Evolutionary conservation across 1,140 invertebrate genomes (phyloP).

Genomic region (Oppia nitens): DNA sequence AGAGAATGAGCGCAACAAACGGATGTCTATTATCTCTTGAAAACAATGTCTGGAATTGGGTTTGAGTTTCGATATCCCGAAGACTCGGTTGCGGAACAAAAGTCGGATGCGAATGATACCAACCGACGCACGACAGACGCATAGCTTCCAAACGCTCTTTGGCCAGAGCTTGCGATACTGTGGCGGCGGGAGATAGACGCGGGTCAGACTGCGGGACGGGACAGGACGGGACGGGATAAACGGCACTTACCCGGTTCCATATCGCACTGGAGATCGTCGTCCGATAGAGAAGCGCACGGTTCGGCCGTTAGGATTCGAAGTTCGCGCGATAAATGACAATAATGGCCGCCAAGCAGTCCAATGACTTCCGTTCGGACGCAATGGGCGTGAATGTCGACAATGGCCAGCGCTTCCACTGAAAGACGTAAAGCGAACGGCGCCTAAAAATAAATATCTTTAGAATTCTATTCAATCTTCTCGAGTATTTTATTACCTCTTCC

Average conservation of each 20-base stretch:
- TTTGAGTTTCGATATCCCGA: slow-evolving; percentile 42
- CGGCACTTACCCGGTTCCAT: slow-evolving; percentile 46
- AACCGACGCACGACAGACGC: slow-evolving; percentile 38
- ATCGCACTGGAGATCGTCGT: slow-evolving; percentile 47
- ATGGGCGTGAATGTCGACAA: slow-evolving; percentile 51
- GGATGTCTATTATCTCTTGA: slow-evolving; percentile 23
- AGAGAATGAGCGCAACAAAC: not conserved
- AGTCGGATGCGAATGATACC: slow-evolving; percentile 49
- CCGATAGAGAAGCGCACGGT: slow-evolving; percentile 37
- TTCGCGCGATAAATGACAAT: slow-evolving; percentile 22
- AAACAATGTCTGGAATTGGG: slow-evolving; percentile 40
- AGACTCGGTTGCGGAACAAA: slow-evolving; percentile 42
- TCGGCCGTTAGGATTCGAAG: slow-evolving; percentile 30
- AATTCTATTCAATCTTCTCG: not conserved
- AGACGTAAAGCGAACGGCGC: slow-evolving; percentile 42
- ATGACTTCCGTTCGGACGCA: slow-evolving; percentile 47
- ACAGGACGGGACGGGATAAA: slow-evolving; percentile 4
- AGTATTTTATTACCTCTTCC: not conserved
- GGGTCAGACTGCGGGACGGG: not conserved
- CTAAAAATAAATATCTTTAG: slow-evolving; percentile 26
- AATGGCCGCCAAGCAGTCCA: slow-evolving; percentile 44
- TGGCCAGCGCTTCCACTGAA: slow-evolving; percentile 38
- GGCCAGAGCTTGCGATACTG: slow-evolving; percentile 39
- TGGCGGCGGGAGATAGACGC: not conserved
- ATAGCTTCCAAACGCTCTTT: slow-evolving; percentile 33